Evolutionary conservation across 2,888 invertebrate species (phyloP).

Genomic region (Watsonalla binaria): DNA sequence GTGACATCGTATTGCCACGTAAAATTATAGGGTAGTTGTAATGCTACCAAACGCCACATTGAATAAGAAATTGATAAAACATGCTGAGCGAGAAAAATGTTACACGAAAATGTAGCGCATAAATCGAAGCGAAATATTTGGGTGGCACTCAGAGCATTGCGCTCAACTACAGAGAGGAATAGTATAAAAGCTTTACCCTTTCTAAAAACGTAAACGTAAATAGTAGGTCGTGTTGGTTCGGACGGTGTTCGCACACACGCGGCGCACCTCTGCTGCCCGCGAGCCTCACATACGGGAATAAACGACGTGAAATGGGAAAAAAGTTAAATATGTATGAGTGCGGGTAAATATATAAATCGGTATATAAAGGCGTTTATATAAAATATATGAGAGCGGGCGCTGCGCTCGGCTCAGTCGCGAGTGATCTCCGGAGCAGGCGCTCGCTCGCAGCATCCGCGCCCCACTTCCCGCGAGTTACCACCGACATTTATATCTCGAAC

Average conservation of each 20-base stretch:
- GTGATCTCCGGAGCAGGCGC: conserved; percentile 38
- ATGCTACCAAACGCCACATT: neutral
- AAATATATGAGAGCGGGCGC: conserved; percentile 60
- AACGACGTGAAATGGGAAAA: conserved; percentile 78
- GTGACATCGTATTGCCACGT: too few species aligned
- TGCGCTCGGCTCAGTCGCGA: conserved; percentile 61
- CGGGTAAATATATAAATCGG: conserved; percentile 78
- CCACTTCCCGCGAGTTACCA: conserved; percentile 4
- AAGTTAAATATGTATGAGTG: conserved; percentile 79
- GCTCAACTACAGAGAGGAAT: conserved; percentile 66
- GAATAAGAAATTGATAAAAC: conserved; percentile 45
- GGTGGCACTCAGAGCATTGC: conserved; percentile 59
- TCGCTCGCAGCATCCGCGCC: conserved; percentile 33
- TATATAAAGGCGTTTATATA: conserved; percentile 73
- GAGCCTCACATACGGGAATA: conserved; percentile 69
- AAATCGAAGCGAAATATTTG: conserved; percentile 72
- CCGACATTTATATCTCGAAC: neutral
- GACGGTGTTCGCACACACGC: conserved; percentile 55
- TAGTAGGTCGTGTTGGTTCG: conserved; percentile 60
- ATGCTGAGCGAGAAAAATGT: conserved; percentile 50
- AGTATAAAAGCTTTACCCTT: conserved; percentile 76
- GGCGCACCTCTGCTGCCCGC: conserved; percentile 36
- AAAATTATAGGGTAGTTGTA: neutral
- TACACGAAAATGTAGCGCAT: conserved; percentile 59
- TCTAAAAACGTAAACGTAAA: conserved; percentile 72